Base-by-base conservation (phyloP, 2,797 vertebrate species). In the Kryptopterus vitreolus region DNA sequence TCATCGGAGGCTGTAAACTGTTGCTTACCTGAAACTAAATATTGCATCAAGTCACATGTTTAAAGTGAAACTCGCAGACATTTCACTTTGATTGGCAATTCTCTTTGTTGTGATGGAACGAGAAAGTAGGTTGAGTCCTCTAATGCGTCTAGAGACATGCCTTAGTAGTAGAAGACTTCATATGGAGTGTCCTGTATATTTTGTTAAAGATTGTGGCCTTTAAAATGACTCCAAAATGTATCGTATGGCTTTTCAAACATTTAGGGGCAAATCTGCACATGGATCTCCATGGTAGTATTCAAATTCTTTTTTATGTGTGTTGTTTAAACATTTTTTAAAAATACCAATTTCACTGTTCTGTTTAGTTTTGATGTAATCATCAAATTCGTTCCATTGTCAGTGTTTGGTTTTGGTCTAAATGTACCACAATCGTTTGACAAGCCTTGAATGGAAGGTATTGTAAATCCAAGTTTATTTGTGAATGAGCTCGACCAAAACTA, bases 171-270 rank as follows among this genome's bases (percentile, higher is more conserved):
- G 84, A 52, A 82, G 80, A 59, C 72, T 74, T 48, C 0, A 65
- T 71, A 59, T 81, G 76, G 48, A 66, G 69, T 63, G 52, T 13
- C 29, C 68, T 63, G 24, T 80, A 59, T 43, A 43, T 43, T 79
- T 84, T 82, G 79, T 78, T 55, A 76, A 75, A 73, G 81, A 81
- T 87, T 88, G 82, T 85, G 24, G 18, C 62, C 26, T 76, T 70
- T 72, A 58, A 48, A 48, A 22, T 62, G 61, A 46, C 26, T 59
- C 24, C 16, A 2, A 57, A 38, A 33, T 29, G 31, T 48, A 76
- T 48, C 10, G 38, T 10, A 43, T 24, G 6, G 58, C 55, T 57
- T 11, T 78, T 58, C 26, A 61, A 61, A 31, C 59, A 62, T 31
- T 62, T 31, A 26, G 0, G 16, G 29, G 29, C 13, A 59, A 26